These are phyloP conservation scores for Zhuqinia jingwanae DNA, from an alignment of 2,888 invertebrate genomes.

Conservation along the genomic window DNA sequence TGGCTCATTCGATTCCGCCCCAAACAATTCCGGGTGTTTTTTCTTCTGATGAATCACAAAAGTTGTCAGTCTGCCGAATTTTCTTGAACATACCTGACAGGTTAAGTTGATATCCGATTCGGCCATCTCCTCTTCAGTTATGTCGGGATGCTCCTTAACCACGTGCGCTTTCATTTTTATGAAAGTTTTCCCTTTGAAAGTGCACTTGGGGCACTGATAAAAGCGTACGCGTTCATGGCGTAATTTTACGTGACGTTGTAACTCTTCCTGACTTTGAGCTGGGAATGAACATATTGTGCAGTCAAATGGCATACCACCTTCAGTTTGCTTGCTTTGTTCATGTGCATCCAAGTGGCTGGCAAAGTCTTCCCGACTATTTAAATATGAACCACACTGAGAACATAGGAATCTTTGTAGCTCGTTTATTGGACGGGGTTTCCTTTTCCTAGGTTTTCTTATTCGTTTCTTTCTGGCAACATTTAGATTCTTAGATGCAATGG, in stretches of 20 bases:
- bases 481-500: not conserved
- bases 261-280: not conserved
- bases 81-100: not conserved
- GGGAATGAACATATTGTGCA: constrained; percentile 16
- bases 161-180: not conserved
- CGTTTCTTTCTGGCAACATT: not conserved
- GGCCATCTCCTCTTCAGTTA: not conserved
- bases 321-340: not conserved
- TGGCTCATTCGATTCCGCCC: not conserved
- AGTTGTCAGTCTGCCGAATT: not conserved
- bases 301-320: not conserved
- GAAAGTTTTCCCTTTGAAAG: not conserved
- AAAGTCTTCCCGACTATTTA: not conserved
- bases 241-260: not conserved
- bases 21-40: not conserved
- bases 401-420: not conserved
- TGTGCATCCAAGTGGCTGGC: not conserved
- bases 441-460: too few species aligned
- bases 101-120: not conserved
- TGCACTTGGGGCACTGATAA: not conserved
- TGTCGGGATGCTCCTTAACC: not conserved
- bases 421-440: not conserved
- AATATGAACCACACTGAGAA: not conserved
- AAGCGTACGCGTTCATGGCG: not conserved
- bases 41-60: not conserved